Base-by-base conservation (phyloP, 2,888 invertebrate genomes). In the Diloba caeruleocephala region DNA sequence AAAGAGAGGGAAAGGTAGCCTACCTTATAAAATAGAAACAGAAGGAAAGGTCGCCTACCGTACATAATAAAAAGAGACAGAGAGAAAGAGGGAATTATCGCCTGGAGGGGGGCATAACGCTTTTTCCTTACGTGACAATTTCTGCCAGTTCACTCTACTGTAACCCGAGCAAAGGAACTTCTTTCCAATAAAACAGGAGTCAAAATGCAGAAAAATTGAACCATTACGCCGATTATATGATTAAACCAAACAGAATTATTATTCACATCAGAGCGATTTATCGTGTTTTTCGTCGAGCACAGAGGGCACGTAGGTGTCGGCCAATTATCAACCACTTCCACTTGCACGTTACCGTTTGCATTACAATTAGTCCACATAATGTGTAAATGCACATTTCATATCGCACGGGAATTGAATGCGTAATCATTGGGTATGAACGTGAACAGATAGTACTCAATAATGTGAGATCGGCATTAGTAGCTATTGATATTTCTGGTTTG, bases 321-420 rank as follows among this genome's bases (percentile, higher is more conserved):
- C 57, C 62, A 74, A 79, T 79, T 76, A 74, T 70, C 65, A 58
- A 10, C 45, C 53, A 36, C 28, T 45, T 41, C 58, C 59, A 54
- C 49, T 34, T 36, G 45, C 62, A 41, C 71, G 64, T 55, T 58
- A 59, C 74, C 65, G 74, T 77, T 79, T 73, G 79, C 79, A 81
- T 81, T 71, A 73, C 78, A 81, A 83, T 81, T 80, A 80, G 74
- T 55, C 55, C 41, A 60, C 74, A 80, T 82, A 76, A 82, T 77
- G 82, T 79, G 82, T 82, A 81, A 83, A 71, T 78, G 82, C 71
- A 73, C 71, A 74, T 76, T 79, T 76, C 77, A 76, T 73, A 71
- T 66, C 62, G 71, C 74, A 76, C 64, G 61, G 28, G 54, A 32
- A 12, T 55, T 66, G 81, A 79, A 81, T 81, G 44, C 66, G 45